phyloP scores from a whole-genome alignment of 2,888 invertebrate genomes.

The Galerucella nymphaeae region DNA sequence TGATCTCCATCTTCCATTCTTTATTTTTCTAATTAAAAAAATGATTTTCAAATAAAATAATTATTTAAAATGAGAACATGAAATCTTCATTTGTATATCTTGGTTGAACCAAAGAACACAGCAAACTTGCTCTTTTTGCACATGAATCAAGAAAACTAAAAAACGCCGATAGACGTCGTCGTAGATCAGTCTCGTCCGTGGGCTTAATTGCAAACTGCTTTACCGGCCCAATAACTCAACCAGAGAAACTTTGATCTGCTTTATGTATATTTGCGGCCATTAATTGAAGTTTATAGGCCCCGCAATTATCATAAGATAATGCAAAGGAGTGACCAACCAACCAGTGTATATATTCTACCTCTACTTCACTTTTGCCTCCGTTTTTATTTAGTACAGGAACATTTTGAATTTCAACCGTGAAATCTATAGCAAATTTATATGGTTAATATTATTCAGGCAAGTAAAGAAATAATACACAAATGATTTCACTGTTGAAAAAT shows the following conservation, averaged over 20 bases:
- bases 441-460: too few species aligned
- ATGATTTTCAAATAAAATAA: too few species aligned
- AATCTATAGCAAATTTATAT: background rate
- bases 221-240: constrained; percentile 63
- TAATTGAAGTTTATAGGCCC: constrained; percentile 66
- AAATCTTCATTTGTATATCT: constrained; percentile 17
- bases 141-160: constrained; percentile 57
- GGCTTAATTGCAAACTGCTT: constrained; percentile 64
- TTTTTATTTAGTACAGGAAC: constrained; percentile 37
- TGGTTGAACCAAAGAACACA: constrained; percentile 14
- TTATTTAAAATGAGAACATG: background rate
- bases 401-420: constrained; percentile 40
- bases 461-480: too few species aligned
- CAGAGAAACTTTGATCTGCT: constrained; percentile 64
- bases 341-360: constrained; percentile 42
- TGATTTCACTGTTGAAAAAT: too few species aligned
- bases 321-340: constrained; percentile 62
- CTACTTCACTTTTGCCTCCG: constrained; percentile 43
- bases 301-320: constrained; percentile 66
- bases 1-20: too few species aligned
- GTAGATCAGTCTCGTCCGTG: constrained; percentile 65
- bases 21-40: too few species aligned
- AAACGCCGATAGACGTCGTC: constrained; percentile 60
- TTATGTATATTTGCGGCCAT: constrained; percentile 65
- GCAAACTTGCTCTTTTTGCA: constrained; percentile 39